Evolutionary conservation across 2,888 invertebrate genomes (phyloP).

Genomic region (Scaeva pyrastri): DNA sequence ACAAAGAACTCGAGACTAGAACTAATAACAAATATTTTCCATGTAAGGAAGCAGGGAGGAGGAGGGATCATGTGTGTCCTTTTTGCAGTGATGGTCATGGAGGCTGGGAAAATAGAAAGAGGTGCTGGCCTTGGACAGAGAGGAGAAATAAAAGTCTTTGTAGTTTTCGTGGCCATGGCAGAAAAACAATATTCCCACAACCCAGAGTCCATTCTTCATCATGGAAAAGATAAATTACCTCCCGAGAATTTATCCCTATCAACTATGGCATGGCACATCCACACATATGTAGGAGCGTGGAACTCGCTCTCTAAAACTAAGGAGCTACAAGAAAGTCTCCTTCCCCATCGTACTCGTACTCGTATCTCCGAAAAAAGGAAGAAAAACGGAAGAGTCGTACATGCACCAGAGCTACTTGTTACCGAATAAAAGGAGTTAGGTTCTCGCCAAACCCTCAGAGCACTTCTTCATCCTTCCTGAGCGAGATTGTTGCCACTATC

Average conservation of each 20-base stretch:
- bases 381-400: constrained; percentile 18
- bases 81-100: neutral
- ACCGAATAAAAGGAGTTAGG: neutral
- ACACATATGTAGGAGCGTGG: constrained; percentile 33
- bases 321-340: neutral
- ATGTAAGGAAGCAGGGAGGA: constrained; percentile 43
- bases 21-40: constrained; percentile 69
- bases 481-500: constrained; percentile 41
- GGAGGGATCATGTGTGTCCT: constrained; percentile 36
- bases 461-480: neutral
- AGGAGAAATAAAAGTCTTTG: constrained; percentile 17
- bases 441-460: neutral
- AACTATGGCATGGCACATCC: constrained; percentile 53
- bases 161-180: constrained; percentile 34
- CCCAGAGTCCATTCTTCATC: constrained; percentile 74
- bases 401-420: constrained; percentile 37
- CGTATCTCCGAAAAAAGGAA: too few relatives aligned
- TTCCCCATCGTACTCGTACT: too few relatives aligned
- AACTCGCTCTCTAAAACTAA: constrained; percentile 15
- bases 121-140: neutral
- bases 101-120: neutral
- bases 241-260: constrained; percentile 70
- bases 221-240: constrained; percentile 75
- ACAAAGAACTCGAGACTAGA: constrained; percentile 36
- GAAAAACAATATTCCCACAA: constrained; percentile 69